Conservation (phyloP, 2,888 invertebrate genomes). For the Drosophila leonis region DNA sequence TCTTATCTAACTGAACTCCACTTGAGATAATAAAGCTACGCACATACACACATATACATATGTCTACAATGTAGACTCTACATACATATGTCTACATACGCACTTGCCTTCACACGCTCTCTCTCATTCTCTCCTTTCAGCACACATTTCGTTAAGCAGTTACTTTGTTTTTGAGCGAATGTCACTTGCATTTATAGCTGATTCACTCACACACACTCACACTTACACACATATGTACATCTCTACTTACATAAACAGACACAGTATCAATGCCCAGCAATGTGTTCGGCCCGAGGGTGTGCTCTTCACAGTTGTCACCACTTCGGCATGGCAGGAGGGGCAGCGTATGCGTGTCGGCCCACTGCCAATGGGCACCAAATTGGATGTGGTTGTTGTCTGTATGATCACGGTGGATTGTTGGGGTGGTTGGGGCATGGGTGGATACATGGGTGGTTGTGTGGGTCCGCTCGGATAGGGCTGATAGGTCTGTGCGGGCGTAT, state of each 20-base stretch:
- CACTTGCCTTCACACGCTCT: neutral
- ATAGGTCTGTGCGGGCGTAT: constrained; percentile 81
- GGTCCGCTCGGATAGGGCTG: constrained; percentile 75
- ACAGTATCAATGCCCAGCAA: constrained; percentile 81
- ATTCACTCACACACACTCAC: constrained; percentile 7
- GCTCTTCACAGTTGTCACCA: constrained; percentile 85
- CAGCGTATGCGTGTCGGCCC: constrained; percentile 83
- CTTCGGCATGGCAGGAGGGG: constrained; percentile 86
- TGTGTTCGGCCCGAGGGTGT: constrained; percentile 82
- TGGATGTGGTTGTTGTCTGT: constrained; percentile 74
- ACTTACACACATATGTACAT: neutral
- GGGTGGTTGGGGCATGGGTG: constrained; percentile 60
- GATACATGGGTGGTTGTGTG: constrained; percentile 69
- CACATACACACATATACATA: neutral
- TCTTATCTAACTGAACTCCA: constrained; percentile 59
- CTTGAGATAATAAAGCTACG: constrained; percentile 54
- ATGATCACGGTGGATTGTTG: constrained; percentile 77
- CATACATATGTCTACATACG: neutral
- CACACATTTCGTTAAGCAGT: constrained; percentile 41
- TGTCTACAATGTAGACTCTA: constrained; percentile 1
- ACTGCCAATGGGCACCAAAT: constrained; percentile 67
- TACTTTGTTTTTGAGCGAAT: constrained; percentile 21
- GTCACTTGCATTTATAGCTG: constrained; percentile 7
- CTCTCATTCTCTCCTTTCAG: neutral
- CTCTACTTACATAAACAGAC: constrained; percentile 79